Percentiles rank a stretch among this genome's conserved stretches.
These are phyloP conservation scores for Gorsachius magnificus DNA, from an alignment of 2,797 vertebrate genomes.

Conservation along the genomic window DNA sequence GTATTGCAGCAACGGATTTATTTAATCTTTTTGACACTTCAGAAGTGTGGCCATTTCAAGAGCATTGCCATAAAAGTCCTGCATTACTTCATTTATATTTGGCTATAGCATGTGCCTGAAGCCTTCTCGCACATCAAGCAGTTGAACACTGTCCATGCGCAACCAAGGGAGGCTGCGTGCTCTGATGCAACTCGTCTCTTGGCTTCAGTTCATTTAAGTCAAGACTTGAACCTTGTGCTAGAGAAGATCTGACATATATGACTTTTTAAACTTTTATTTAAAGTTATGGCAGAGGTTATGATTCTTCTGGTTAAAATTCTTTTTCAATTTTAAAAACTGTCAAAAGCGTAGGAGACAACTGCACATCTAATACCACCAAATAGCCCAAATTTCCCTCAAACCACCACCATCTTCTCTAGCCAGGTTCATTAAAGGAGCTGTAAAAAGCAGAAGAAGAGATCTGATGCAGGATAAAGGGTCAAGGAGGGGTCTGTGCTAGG, in stretches of 20 bases:
- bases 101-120: neutral
- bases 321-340: neutral
- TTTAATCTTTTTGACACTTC: slow-evolving; percentile 12
- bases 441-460: neutral
- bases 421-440: neutral
- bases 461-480: neutral
- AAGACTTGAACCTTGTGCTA: neutral
- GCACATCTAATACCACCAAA: neutral
- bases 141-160: neutral
- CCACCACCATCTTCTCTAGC: neutral
- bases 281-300: neutral
- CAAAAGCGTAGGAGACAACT: neutral
- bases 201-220: neutral
- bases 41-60: neutral
- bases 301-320: neutral
- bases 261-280: neutral
- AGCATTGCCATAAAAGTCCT: slow-evolving; percentile 10
- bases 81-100: neutral
- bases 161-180: neutral
- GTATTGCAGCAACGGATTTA: neutral
- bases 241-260: neutral
- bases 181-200: neutral
- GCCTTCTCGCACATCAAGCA: neutral
- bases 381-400: neutral
- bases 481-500: neutral